phyloP scores from a whole-genome alignment of 2,797 vertebrate species.

The Oceanodroma leucorhoa region DNA sequence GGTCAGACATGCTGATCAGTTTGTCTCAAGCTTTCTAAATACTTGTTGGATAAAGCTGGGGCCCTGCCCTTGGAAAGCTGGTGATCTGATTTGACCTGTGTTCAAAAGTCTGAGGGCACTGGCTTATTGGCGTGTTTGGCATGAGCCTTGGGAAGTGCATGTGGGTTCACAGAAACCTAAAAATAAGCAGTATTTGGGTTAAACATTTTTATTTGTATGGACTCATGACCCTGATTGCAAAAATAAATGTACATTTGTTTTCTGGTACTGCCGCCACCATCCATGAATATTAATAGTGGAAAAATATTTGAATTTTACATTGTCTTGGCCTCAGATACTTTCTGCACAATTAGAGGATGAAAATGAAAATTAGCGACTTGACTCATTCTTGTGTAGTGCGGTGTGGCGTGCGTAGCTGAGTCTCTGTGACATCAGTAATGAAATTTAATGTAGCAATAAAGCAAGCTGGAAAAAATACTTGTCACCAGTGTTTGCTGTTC shows the following conservation, averaged over 20 bases:
- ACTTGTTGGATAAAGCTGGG: neutral
- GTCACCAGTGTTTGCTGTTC: neutral
- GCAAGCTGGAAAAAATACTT: neutral
- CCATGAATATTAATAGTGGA: neutral
- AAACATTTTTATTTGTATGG: conserved; percentile 40
- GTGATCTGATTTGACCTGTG: conserved; percentile 31
- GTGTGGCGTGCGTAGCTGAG: neutral
- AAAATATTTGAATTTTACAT: neutral
- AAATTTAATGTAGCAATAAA: neutral
- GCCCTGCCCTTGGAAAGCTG: neutral
- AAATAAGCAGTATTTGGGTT: conserved; percentile 47
- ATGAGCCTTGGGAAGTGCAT: neutral
- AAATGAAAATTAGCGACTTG: neutral
- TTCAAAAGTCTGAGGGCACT: neutral
- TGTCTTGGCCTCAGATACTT: neutral
- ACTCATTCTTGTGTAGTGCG: neutral
- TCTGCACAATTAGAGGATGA: neutral
- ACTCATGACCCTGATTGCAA: neutral
- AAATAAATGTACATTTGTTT: neutral
- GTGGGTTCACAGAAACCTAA: conserved; percentile 50
- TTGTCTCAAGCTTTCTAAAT: conserved; percentile 3
- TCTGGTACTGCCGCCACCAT: neutral
- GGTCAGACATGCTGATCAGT: neutral
- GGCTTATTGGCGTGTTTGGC: neutral
- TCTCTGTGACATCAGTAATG: neutral